These are phyloP conservation scores for Marmota flaviventris DNA, from an alignment of 2,113 vertebrate genomes.

Conservation along the genomic window DNA sequence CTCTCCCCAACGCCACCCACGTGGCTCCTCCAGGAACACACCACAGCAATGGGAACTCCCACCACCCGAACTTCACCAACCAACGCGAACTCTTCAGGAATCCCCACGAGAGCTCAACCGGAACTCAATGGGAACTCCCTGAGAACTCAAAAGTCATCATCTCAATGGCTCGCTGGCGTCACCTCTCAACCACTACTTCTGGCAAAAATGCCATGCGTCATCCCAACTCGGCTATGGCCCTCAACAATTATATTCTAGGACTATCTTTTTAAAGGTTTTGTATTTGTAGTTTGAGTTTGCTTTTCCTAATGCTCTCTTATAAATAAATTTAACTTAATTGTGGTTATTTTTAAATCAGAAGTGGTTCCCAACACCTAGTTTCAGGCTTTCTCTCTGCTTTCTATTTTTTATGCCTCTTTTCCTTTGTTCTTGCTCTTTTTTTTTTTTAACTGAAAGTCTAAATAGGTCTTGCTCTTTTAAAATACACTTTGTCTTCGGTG, in stretches of 20 bases:
- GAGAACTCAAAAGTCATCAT: too few species aligned
- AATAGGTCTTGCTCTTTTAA: neutral
- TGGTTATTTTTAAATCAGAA: neutral
- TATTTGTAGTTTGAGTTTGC: neutral
- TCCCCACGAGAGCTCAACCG: too few species aligned
- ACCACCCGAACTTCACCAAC: too few species aligned
- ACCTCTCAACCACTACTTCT: too few species aligned
- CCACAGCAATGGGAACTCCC: too few species aligned
- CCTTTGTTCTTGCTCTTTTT: neutral
- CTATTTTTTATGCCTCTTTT: neutral
- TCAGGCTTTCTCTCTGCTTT: neutral
- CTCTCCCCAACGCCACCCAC: too few species aligned
- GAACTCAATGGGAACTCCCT: too few species aligned
- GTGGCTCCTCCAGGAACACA: too few species aligned
- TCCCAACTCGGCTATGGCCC: too few species aligned
- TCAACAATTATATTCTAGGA: neutral
- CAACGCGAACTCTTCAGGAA: too few species aligned
- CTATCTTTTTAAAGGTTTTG: neutral
- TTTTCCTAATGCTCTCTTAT: neutral
- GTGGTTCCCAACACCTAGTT: neutral
- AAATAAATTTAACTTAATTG: neutral
- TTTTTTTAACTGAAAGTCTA: neutral
- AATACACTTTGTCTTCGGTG: neutral
- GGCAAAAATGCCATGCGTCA: too few species aligned
- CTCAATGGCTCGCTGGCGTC: too few species aligned